Evolutionary conservation across 2,888 invertebrate genomes (phyloP), one percentile per base, ranked within the genome.

Genomic region (Thereva nobilitata): DNA sequence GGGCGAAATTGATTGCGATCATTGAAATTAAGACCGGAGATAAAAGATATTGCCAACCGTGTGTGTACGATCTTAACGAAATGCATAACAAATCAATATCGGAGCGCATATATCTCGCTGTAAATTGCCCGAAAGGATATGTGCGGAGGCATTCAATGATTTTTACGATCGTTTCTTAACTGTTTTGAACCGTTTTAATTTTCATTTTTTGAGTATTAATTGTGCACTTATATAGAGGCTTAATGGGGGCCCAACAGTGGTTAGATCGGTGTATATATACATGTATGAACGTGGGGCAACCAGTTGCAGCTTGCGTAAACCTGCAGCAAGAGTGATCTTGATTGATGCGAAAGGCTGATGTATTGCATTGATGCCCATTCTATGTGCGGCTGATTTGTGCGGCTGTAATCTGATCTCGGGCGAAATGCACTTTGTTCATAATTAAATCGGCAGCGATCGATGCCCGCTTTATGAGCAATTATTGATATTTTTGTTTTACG

Each of bases 71-170:
- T 42, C 37, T 50, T 41, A 50, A 61, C 49, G 50, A 61, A 53
- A 54, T 64, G 54, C 52, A 64, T 53, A 64, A 53, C 63, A 64
- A 64, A 64, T 64, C 63, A 64, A 53, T 50, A 44, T 52, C 52
- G 41, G 37, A 42, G 23, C 10, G 45, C 63, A 64, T 53, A 64
- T 53, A 53, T 53, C 49, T 53, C 52, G 42, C 9, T n/a, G 35
- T 8, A 35, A 64, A 64, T 53, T 64, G 44, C 53, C 53, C 42
- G 23, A 64, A 64, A 64, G 64, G 44, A 53, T 64, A 42, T 35
- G 44, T 38, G 41, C 6, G 42, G 5, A 44, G 1, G n/a, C 50
- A 50, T 61, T 50, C 47, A 37, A 50, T 61, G 50, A 61, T 61
- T 61, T 61, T 61, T 61, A 61, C 35, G 61, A 61, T 61, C 61